Evolutionary conservation across 2,113 vertebrate species (phyloP), one percentile per base, ranked within the genome.

Genomic region (Tenrec ecaudatus): DNA sequence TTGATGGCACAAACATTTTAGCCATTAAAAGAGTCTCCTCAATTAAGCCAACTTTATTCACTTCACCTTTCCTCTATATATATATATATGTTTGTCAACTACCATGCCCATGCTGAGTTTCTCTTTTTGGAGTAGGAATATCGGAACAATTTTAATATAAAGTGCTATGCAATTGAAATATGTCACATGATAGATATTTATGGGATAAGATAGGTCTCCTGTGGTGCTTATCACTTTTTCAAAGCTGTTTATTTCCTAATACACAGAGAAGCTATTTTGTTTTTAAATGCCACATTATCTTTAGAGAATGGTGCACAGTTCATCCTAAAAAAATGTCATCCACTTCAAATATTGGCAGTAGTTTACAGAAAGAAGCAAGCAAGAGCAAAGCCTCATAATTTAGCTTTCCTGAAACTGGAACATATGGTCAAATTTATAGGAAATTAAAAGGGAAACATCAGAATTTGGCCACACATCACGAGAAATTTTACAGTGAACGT

Each of bases 361-460:
- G 77, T 92, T 93, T 40, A 89, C 53, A 73, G 92, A 88, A 57
- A 94, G 86, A 68, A 43, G 81, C 88, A 89, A 91, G 29, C 4
- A 76, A 92, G 75, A 87, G 29, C 29, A 93, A 76, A 40, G 19
- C 20, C n/a, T 3, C 43, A 22, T 68, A 92, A 96, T 94, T 95
- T 84, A 92, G 40, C 38, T 91, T 94, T 95, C 53, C 77, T 94
- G 60, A 64, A 93, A 90, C 27, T 80, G 25, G 66, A 97, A 86
- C 94, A 96, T 97, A 95, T 95, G 93, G 95, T 91, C 91, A 82
- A 94, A 60, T 95, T 95, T 95, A 90, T 92, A 95, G 94, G 80
- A 96, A 96, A 96, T 96, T 97, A 96, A 97, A 97, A 94, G 71
- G 68, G 82, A 95, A 96, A 89, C 71, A 86, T 94, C 80, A 95